phyloP scores from a whole-genome alignment of 2,888 invertebrate genomes.

The Macrostomum cliftonense region DNA sequence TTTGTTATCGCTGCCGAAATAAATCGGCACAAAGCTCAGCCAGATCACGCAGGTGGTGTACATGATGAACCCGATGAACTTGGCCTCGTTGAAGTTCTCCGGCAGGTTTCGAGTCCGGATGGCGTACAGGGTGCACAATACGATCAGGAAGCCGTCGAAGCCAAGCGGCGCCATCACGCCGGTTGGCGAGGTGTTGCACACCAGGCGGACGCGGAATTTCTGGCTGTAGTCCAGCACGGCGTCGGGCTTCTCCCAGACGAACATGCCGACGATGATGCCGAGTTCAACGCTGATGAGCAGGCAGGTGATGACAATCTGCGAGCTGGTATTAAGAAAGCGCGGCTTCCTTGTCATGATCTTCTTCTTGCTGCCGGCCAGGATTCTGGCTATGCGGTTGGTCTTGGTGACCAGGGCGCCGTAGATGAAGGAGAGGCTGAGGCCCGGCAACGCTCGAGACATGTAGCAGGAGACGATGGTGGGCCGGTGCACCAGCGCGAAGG shows the following conservation, averaged over 20 bases:
- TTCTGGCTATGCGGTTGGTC: constrained; percentile 84
- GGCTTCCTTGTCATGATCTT: constrained; percentile 71
- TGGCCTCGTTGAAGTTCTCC: constrained; percentile 73
- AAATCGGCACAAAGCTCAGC: constrained; percentile 88
- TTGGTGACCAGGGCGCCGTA: constrained; percentile 89
- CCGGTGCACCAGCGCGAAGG: constrained; percentile 66
- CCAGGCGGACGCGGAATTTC: constrained; percentile 43
- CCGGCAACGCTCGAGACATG: constrained; percentile 72
- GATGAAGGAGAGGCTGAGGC: constrained; percentile 85
- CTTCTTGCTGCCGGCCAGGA: constrained; percentile 86
- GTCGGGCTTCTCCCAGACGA: constrained; percentile 46
- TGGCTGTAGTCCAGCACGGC: constrained; percentile 40
- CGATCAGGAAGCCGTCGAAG: constrained; percentile 52
- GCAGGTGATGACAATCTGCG: constrained; percentile 54
- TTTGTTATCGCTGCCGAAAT: constrained; percentile 61
- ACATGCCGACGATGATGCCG: constrained; percentile 46
- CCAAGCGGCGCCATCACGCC: constrained; percentile 57
- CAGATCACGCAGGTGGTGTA: constrained; percentile 94
- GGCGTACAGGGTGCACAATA: constrained; percentile 78
- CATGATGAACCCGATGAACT: constrained; percentile 78
- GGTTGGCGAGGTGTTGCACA: constrained; percentile 47
- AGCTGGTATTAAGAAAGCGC: constrained; percentile 51
- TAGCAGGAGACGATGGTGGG: constrained; percentile 60
- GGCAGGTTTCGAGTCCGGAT: constrained; percentile 62
- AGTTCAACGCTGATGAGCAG: constrained; percentile 72